These are phyloP conservation scores for Propithecus deckenii DNA, from an alignment of 2,797 vertebrate species.

Conservation along the genomic window DNA sequence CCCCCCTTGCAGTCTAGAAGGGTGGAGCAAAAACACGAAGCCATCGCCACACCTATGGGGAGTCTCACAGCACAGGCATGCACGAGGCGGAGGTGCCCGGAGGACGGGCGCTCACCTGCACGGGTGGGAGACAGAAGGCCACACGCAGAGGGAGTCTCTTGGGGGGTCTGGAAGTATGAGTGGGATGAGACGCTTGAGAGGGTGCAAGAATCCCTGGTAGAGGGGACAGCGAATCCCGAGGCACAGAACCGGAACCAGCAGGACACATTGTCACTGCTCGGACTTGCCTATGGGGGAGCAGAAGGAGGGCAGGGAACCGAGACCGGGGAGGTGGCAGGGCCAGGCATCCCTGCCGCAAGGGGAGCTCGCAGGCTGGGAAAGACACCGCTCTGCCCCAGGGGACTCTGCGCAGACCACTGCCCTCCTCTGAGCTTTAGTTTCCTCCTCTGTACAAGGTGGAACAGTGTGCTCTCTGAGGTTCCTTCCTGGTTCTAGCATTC, in stretches of 20 bases:
- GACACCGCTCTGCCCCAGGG: accelerated
- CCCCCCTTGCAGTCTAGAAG: not conserved
- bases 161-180: not conserved
- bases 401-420: not conserved
- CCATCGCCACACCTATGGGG: accelerated
- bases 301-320: not conserved
- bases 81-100: accelerated
- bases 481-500: not conserved
- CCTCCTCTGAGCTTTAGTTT: not conserved
- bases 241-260: not conserved
- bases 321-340: accelerated
- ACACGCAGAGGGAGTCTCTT: not conserved
- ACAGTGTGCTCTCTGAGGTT: not conserved
- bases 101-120: not conserved
- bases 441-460: not conserved
- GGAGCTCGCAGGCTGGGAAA: not conserved
- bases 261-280: not conserved
- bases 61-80: not conserved
- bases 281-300: not conserved
- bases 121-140: not conserved
- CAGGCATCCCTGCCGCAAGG: not conserved
- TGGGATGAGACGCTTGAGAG: not conserved
- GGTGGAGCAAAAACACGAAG: not conserved
- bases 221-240: not conserved
- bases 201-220: not conserved